Evolutionary conservation across 2,113 vertebrate genomes (phyloP).

Genomic region (Nycticorax nycticorax): DNA sequence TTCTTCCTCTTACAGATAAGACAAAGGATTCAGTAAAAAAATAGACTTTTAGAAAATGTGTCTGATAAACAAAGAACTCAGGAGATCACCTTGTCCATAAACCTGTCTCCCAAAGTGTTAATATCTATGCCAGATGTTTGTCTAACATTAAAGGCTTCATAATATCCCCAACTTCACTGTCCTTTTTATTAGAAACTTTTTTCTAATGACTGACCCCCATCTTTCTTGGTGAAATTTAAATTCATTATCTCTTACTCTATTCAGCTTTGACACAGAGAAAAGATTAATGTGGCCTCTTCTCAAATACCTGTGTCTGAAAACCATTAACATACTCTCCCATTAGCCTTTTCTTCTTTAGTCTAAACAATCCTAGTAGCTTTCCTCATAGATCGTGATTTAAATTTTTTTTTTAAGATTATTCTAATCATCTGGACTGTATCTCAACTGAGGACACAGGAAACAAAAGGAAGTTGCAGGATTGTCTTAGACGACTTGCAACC

Average conservation of each 20-base stretch:
- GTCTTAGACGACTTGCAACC: not conserved
- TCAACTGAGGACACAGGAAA: not conserved
- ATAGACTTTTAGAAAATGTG: not conserved
- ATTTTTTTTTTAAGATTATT: not conserved
- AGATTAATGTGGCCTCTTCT: not conserved
- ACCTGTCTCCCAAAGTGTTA: not conserved
- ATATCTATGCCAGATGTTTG: not conserved
- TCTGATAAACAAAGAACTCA: not conserved
- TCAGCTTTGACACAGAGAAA: not conserved
- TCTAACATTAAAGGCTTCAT: not conserved
- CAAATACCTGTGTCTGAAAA: not conserved
- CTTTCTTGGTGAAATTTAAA: constrained; percentile 1
- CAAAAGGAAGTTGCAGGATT: not conserved
- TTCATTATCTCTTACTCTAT: not conserved
- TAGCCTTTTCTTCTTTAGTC: not conserved
- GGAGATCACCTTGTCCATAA: not conserved
- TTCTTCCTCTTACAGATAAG: not conserved
- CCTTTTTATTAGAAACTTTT: not conserved
- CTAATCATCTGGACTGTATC: not conserved
- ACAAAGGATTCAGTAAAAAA: not conserved
- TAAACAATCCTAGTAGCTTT: not conserved
- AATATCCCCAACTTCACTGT: not conserved
- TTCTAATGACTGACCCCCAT: not conserved
- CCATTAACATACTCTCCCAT: not conserved
- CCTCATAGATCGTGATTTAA: not conserved